These are phyloP conservation scores for roundworm (Caenorhabditis elegans) DNA, from an alignment of 1,140 invertebrate species.

Conservation along the genomic window WBcel235 BX284603.4:4078501-4079000, in stretches of 20 bases:
- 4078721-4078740: conserved; percentile 88
- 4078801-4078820: conserved; percentile 56
- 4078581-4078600: too few species aligned
- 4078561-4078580: too few species aligned
- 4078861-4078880: conserved; percentile 88
- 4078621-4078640: not conserved
- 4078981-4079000: conserved; percentile 91
- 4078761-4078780: conserved; percentile 94
- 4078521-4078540: too few species aligned
- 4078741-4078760: conserved; percentile 90
- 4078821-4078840: conserved; percentile 49
- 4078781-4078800: conserved; percentile 73
- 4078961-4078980: conserved; percentile 79
- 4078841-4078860: conserved; percentile 87
- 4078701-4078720: conserved; percentile 72
- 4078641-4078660: conserved; percentile 43
- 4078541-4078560: too few species aligned
- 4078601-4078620: too few species aligned
- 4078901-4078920: conserved; percentile 81
- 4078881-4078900: conserved; percentile 84
- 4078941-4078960: not conserved
- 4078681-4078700: conserved; percentile 71
- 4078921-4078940: conserved; percentile 69
- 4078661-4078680: conserved; percentile 68
- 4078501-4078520: too few species aligned